Evolutionary conservation across 2,113 vertebrate species (phyloP), one percentile per base, ranked within the genome.

Genomic region (Cebus imitator): DNA sequence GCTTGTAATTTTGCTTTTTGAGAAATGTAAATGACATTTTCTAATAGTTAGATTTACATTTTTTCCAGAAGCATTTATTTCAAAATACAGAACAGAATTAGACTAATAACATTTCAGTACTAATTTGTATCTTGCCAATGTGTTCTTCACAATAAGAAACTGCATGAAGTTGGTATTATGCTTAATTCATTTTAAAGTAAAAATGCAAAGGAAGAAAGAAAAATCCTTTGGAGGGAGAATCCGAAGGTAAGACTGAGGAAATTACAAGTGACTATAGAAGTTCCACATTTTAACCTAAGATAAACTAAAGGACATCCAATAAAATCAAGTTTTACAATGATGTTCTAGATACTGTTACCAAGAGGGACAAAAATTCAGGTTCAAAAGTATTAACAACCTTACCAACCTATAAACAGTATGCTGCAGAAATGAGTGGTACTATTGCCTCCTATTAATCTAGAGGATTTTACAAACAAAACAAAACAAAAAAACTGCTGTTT

Each of bases 111-210:
- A 43, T 85, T 95, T 85, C 30, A 64, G 8, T 72, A 76, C 12
- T 87, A 84, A 92, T 37, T 35, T 72, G 20, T 55, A 58, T 83
- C 61, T 70, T 76, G 70, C 18, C 61, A 76, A 87, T 79, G 48
- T 37, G 8, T 45, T 85, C 73, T 66, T 86, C 79, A 35, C 37
- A 88, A 3, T 58, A 82, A 87, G 79, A 91, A 93, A 89, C 13
- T 61, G 95, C 25, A 52, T 43, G 37, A 78, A 88, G 61, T 21
- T 90, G 48, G 79, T 18, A 81, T 50, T 66, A 73, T 79, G 48
- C 27, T 90, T 88, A 76, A 78, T 79, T 81, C 20, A 86, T 92
- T 94, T 96, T 43, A 87, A 58, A 81, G 52, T 48, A 88, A 94
- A n/a, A 87, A 21, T 43, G 5, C 11, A 92, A 82, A 37, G n/a